These are phyloP conservation scores for Haliaeetus leucogaster DNA, from an alignment of 2,113 vertebrate species.

Conservation along the genomic window DNA sequence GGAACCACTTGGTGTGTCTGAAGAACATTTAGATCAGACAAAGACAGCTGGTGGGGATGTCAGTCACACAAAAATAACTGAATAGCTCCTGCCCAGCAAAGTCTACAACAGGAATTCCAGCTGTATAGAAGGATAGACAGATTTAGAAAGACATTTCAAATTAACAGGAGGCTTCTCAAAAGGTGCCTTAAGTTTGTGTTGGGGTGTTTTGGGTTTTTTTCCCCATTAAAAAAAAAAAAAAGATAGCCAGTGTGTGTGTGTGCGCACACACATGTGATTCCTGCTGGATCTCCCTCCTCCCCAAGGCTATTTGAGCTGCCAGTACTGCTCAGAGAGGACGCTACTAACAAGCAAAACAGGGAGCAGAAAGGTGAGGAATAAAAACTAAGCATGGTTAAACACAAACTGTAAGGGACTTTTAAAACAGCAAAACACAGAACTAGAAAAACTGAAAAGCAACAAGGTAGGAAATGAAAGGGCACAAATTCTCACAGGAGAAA, in stretches of 20 bases:
- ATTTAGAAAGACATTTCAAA: background rate
- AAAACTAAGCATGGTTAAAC: background rate
- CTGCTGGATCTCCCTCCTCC: background rate
- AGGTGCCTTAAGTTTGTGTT: background rate
- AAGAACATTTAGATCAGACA: background rate
- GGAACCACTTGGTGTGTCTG: background rate
- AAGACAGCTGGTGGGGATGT: background rate
- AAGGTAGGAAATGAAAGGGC: background rate
- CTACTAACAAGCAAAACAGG: background rate
- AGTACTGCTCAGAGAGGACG: background rate
- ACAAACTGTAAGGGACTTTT: background rate
- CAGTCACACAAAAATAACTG: slow-evolving; percentile 32
- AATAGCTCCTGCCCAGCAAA: background rate
- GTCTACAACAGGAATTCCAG: background rate
- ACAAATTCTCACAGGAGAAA: background rate
- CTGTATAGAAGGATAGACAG: background rate
- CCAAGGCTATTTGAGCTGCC: background rate
- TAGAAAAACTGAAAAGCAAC: background rate
- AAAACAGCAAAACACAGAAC: background rate
- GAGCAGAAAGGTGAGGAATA: background rate
- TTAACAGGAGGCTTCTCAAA: background rate
- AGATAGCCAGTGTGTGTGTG: no score
- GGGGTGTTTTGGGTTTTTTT: background rate
- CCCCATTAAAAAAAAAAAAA: background rate
- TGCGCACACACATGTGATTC: rapidly evolving